Conservation (phyloP, 2,888 invertebrate genomes). For the Dugesia japonica region DNA sequence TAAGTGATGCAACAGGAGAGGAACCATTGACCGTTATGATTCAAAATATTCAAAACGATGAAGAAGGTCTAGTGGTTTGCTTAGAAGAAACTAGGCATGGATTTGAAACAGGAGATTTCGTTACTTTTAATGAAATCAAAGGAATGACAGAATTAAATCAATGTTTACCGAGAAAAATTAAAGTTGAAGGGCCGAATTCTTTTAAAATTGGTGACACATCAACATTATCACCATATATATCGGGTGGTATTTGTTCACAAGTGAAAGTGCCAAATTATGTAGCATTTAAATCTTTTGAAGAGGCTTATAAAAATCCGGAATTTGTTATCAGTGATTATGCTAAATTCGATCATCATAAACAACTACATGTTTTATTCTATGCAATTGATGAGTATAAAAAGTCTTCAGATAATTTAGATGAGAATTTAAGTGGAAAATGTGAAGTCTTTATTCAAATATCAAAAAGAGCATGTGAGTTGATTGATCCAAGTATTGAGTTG, state of each 20-base stretch:
- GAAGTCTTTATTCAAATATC: not conserved
- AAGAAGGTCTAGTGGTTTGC: conserved; percentile 75
- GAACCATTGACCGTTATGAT: conserved; percentile 34
- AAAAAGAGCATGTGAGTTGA: not conserved
- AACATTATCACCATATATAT: conserved; percentile 60
- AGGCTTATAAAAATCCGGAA: conserved; percentile 65
- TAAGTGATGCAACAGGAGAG: conserved; percentile 77
- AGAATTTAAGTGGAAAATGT: conserved; percentile 38
- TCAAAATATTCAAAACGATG: conserved; percentile 37
- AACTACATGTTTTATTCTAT: conserved; percentile 70
- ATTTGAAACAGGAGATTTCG: conserved; percentile 83
- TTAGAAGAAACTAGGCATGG: conserved; percentile 88
- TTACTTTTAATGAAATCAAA: conserved; percentile 82
- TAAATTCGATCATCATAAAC: conserved; percentile 75
- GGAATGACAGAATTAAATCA: conserved; percentile 87
- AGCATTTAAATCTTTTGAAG: conserved; percentile 57
- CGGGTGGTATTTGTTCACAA: conserved; percentile 81
- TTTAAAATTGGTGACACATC: conserved; percentile 86
- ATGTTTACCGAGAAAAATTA: conserved; percentile 72
- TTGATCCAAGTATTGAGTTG: conserved; percentile 50
- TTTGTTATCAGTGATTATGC: conserved; percentile 73
- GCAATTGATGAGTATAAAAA: conserved; percentile 59
- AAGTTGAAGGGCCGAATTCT: conserved; percentile 70
- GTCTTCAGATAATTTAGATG: conserved; percentile 48
- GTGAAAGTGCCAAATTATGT: conserved; percentile 72